Evolutionary conservation across 2,113 vertebrate genomes (phyloP).

Genomic region (Rhizomys pruinosus): DNA sequence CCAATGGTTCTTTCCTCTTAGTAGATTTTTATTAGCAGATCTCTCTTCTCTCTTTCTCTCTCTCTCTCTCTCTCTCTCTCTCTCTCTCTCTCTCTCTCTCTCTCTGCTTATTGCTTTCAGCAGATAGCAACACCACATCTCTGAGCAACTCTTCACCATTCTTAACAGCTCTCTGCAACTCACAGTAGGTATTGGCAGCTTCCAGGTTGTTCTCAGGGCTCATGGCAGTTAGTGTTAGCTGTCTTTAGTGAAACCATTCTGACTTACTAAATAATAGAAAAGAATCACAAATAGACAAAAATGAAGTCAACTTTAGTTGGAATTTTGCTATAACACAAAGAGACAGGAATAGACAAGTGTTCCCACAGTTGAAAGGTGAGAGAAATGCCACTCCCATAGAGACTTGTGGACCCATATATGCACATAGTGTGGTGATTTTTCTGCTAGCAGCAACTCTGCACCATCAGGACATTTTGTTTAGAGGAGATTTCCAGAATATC

Average conservation of each 20-base stretch:
- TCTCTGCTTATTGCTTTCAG: neutral
- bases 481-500: neutral
- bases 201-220: neutral
- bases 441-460: neutral
- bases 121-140: neutral
- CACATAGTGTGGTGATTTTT: neutral
- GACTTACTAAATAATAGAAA: neutral
- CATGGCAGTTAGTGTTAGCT: neutral
- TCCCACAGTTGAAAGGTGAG: neutral
- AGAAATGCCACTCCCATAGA: neutral
- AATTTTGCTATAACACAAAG: neutral
- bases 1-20: neutral
- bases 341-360: neutral
- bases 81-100: too few species aligned
- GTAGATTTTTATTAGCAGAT: neutral
- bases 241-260: neutral
- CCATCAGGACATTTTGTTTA: neutral
- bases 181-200: neutral
- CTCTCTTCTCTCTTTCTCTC: too few species aligned
- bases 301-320: neutral
- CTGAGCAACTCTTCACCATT: neutral
- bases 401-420: neutral
- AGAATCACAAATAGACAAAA: neutral
- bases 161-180: neutral
- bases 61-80: neutral